Evolutionary conservation across 2,113 vertebrate species (phyloP).

Genomic region (Eidolon helvum): DNA sequence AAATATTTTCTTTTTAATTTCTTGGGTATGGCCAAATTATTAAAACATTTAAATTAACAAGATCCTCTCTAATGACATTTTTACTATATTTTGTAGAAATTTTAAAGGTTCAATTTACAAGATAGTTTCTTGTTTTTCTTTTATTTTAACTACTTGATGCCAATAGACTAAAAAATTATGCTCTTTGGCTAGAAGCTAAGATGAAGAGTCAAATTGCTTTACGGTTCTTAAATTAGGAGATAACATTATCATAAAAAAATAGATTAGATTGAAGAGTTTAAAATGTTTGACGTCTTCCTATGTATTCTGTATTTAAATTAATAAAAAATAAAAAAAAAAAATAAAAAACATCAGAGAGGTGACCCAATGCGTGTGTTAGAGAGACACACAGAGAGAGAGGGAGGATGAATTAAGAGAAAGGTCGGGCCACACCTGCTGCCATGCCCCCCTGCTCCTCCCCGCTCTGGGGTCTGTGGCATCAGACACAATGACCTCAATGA

Average conservation of each 20-base stretch:
- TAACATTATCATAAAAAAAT: neutral
- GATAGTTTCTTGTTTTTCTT: neutral
- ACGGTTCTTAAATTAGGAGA: neutral
- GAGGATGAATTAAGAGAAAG: too few relatives aligned
- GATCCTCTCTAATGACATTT: neutral
- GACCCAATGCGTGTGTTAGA: neutral
- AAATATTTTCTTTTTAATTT: neutral
- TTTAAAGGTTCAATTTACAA: neutral
- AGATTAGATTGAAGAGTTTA: neutral
- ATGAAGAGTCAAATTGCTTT: neutral
- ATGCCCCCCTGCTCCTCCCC: fast-evolving
- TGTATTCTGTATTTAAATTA: neutral
- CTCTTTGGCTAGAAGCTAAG: neutral
- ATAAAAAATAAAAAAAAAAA: neutral
- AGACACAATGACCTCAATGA: neutral
- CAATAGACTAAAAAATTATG: neutral
- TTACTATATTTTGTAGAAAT: neutral
- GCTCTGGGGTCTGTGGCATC: neutral
- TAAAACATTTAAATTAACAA: neutral
- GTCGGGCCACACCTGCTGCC: fast-evolving
- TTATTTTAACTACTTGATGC: neutral
- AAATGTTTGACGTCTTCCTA: neutral
- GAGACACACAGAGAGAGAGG: neutral
- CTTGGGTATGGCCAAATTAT: neutral
- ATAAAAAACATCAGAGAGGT: neutral